A percentile compares a stretch with the other conserved stretches of the same genome.
Evolutionary conservation across 1,140 invertebrate species (phyloP).

Genomic region (Diorhabda sublineata): DNA sequence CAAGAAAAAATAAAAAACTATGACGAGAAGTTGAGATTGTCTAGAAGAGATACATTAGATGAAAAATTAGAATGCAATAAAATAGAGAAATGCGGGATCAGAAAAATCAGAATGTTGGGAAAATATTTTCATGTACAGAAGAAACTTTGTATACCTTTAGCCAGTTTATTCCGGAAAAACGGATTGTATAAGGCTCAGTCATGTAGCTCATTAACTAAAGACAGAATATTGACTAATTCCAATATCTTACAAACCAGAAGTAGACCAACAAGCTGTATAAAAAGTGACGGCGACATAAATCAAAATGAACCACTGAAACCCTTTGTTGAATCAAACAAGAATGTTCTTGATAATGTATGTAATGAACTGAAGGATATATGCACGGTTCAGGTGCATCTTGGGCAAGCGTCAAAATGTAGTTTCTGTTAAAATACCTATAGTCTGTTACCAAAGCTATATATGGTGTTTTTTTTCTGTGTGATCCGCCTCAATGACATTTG

Average conservation of each 20-base stretch:
- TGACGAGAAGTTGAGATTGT: constrained; percentile 23
- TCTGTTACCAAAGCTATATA: constrained; percentile 28
- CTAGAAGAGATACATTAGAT: constrained; percentile 22
- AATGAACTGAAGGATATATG: constrained; percentile 52
- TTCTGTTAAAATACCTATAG: constrained; percentile 49
- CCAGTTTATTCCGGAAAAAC: constrained; percentile 52
- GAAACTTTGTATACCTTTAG: constrained; percentile 55
- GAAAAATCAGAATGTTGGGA: constrained; percentile 44
- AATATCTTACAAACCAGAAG: constrained; percentile 17
- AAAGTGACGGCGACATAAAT: constrained; percentile 9
- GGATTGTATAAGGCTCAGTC: constrained; percentile 58
- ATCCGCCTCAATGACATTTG: not conserved
- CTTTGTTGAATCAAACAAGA: constrained; percentile 29
- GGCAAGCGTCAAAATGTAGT: constrained; percentile 56
- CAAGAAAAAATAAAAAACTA: constrained; percentile 21
- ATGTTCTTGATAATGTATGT: constrained; percentile 45
- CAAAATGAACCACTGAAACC: constrained; percentile 49
- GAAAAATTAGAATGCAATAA: constrained; percentile 40
- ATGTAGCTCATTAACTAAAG: constrained; percentile 55
- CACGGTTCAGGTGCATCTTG: constrained; percentile 56
- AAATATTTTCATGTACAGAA: constrained; percentile 61
- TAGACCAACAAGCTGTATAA: constrained; percentile 4
- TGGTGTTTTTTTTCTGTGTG: not conserved
- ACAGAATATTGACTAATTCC: constrained; percentile 45
- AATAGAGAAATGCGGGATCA: constrained; percentile 19